Base-by-base conservation (phyloP, 64 coral and sea anemone genomes). In the Montipora capricornis region DNA sequence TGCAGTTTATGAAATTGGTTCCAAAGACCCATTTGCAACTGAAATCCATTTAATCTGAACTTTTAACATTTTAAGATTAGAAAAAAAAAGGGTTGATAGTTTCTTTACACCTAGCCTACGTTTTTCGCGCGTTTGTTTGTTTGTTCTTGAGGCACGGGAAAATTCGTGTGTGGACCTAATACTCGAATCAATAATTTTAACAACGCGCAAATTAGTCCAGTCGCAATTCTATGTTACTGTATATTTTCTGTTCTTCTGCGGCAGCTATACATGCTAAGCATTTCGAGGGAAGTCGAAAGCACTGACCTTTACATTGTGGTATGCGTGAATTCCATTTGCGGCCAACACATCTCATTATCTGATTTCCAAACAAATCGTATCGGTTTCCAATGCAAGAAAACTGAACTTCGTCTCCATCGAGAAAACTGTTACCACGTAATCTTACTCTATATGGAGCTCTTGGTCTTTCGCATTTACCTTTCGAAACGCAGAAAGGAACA, bases 231-330 rank as follows among this genome's bases (percentile, higher is more conserved):
- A 7, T 12, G 8, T 55, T 55, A 3, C 52, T 55, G 3, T 7
- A 55, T 55, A 55, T 2, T 55, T 55, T 55, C 52, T 55, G 5
- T n/a, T 15, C 12, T n/a, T 12, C 64, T 68, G 4, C 10, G 13
- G 17, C 0, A 15, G 16, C 69, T 73, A 64, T 12, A 64, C 61
- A 0, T 11, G 11, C 61, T 16, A 1, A n/a, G 4, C 17, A 20
- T 71, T 4, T 24, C 0, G 4, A 8, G 5, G 17, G 68, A 22
- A 20, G 0, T 7, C 8, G 14, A 15, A 61, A 1, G 61, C 1
- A 49, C 77, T 69, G 44, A 80, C 89, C 75, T 80, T 90, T 80
- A 53, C 89, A 90, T 29, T 44, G 16, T 15, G 89, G 89, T 67
- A 47, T 8, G 14, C 9, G 17, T 47, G 49, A 26, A 70, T 75